Evolutionary conservation across 2,797 vertebrate genomes (phyloP), one percentile per base, ranked within the genome.

Genomic region (Poliocrania exsul): DNA sequence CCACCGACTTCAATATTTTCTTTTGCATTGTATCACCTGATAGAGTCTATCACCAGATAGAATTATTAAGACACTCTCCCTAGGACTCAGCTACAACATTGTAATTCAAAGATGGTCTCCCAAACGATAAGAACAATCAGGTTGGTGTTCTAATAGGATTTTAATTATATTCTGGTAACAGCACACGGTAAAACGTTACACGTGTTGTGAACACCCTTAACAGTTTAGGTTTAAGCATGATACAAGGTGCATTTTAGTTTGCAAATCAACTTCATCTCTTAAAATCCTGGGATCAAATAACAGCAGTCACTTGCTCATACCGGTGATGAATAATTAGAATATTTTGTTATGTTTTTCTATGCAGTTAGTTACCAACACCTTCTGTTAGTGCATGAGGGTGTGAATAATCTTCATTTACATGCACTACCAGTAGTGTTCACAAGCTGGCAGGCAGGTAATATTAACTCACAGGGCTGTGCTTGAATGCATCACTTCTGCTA

Each of bases 401-500:
- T 95, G 87, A 81, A 60, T 77, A 92, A 54, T 53, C 44, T 91
- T 70, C 29, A 8, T 96, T 96, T 95, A 86, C 56, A 8, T 81
- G 79, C 74, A 19, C 54, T 93, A 88, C 92, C 86, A 79, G 50
- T 56, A 70, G 57, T 84, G 75, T 90, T 88, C 81, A 80, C 80
- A 75, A 60, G 88, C 93, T 96, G 95, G 88, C 87, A 86, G 94
- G 82, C 72, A 79, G 87, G 96, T 84, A 93, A 79, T 54, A 57
- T 87, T 40, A 90, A 84, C 90, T 74, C 65, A 33, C 64, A 88
- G 51, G 86, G 87, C 92, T 96, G 77, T 92, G 90, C 93, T 92
- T 95, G 92, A 97, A 96, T 86, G 83, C 66, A 42, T 81, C 78
- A 44, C 54, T 71, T 96, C 94, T 96, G 80, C 93, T 97, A 7